Base-by-base conservation (phyloP, 2,797 vertebrate species). In the Falco peregrinus region DNA sequence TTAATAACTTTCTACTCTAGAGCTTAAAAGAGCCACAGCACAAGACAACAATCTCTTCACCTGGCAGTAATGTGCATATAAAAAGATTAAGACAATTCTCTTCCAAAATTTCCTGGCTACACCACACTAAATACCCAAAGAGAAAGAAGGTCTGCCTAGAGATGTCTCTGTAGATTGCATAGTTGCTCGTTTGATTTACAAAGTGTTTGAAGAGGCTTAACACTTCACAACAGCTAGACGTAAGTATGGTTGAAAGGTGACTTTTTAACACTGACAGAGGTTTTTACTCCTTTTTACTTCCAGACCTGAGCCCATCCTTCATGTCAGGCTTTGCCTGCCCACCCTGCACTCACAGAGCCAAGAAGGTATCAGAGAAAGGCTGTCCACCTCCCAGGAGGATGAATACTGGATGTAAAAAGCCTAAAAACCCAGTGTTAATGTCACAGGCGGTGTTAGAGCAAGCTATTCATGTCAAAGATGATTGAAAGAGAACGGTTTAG, bases 41-140 rank as follows among this genome's bases (percentile, higher is more conserved):
- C n/a, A 96, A 94, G 91, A 95, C 95, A 96, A 95, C 57, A 89
- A 43, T 80, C 90, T 94, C 77, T 95, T 84, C 78, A 97, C 91
- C 96, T 96, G 95, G 95, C 91, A 96, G 74, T 61, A 95, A 89
- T 25, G 77, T 1, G 28, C 78, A 68, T 51, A 80, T 50, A 79
- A 89, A 89, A 91, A 29, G 59, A 94, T 47, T 70, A 90, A 87
- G 45, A 64, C 2, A 0, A 68, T 76, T 80, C 31, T 77, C 68
- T 76, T 94, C 94, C 95, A 96, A 93, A 79, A 50, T 85, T 71
- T 90, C 87, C 81, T 94, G 93, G 90, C 94, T 68, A 82, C 53
- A 76, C 73, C 88, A 89, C 81, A 93, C 29, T n/a, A 90, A 84
- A 45, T 31, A 75, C 9, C n/a, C 81, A 59, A 90, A 92, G 19